A percentile compares a stretch with the other conserved stretches of the same genome.
Evolutionary conservation across 2,113 vertebrate species (phyloP).

Genomic region (Spea bombifrons): DNA sequence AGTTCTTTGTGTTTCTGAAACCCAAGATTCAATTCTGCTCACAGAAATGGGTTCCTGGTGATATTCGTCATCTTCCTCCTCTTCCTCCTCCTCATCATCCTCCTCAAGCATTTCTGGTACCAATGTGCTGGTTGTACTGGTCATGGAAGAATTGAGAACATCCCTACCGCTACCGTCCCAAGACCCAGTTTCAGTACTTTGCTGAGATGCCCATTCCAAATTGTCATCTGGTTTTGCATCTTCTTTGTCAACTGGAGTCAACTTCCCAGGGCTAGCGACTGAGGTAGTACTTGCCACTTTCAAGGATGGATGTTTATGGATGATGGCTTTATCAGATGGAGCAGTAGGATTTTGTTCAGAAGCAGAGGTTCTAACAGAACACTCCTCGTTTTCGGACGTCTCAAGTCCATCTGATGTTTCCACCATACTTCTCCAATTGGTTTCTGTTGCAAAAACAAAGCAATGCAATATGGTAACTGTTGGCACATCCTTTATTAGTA

Average conservation of each 20-base stretch:
- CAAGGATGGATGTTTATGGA: slow-evolving; percentile 53
- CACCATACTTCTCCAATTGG: slow-evolving; percentile 97
- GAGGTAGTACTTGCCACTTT: slow-evolving; percentile 52
- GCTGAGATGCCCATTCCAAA: slow-evolving; percentile 93
- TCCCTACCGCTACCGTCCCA: slow-evolving; percentile 92
- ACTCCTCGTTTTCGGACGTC: slow-evolving; percentile 75
- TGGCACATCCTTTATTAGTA: not conserved
- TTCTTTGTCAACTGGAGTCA: slow-evolving; percentile 66
- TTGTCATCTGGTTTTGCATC: slow-evolving; percentile 85
- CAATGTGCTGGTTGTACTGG: slow-evolving; percentile 92
- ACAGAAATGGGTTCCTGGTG: slow-evolving; percentile 84
- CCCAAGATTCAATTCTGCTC: slow-evolving; percentile 96
- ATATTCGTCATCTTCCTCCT: slow-evolving; percentile 75
- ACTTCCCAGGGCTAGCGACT: slow-evolving; percentile 58
- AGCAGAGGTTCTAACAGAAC: slow-evolving; percentile 55
- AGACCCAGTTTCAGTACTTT: slow-evolving; percentile 94
- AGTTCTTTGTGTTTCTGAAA: slow-evolving; percentile 86
- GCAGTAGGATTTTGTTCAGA: slow-evolving; percentile 58
- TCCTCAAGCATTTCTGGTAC: slow-evolving; percentile 96
- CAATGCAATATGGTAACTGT: not conserved
- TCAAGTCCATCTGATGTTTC: slow-evolving; percentile 87
- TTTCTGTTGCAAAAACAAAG: slow-evolving; percentile 71
- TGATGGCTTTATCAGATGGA: slow-evolving; percentile 46
- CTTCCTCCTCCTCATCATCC: slow-evolving; percentile 77
- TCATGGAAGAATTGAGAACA: slow-evolving; percentile 91